Base-by-base conservation (phyloP, 2,113 vertebrate genomes). In the Crotophaga sulcirostris region DNA sequence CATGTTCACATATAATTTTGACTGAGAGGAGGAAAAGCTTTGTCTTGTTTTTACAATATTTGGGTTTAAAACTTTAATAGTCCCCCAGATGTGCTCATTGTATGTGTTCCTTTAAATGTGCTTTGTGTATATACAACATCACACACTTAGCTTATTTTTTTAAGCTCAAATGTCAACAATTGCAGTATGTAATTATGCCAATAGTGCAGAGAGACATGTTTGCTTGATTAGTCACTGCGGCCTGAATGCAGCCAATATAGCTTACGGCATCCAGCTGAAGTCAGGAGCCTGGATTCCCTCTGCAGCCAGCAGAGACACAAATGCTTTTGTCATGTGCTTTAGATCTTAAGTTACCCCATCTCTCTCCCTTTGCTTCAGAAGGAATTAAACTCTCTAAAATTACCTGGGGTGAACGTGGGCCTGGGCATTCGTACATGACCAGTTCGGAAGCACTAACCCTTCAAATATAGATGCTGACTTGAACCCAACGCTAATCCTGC, bases 121-220 rank as follows among this genome's bases (percentile, higher is more conserved):
- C 20, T 84, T 85, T 72, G 47, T 84, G 24, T 75, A 49, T 62
- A 34, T 73, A 62, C 74, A 76, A 47, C 6, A 15, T 86, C 60
- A 72, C 54, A 77, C 15, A 24, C 21, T 74, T 90, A 20, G 24
- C 29, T 69, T 74, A 55, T 58, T 80, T 76, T 95, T 90, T 51
- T 51, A 38, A 95, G 79, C 76, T 84, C 56, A 84, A 84, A 75
- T 84, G 60, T 90, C 85, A 84, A 94, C 68, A 93, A n/a, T 38
- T 82, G 24, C 51, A 68, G 34, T 75, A 44, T 75, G 56, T 75
- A 87, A 89, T 90, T 58, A 68, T 45, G 64, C 68, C 75, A 47
- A 1, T 56, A 67, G 73, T 52, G 47, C 52, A 89, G 87, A 83
- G 67, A 73, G 51, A 68, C 2, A 6, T 40, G 10, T 73, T 95